These are phyloP conservation scores for Drosophila arawakana DNA, from an alignment of 1,140 invertebrate species.

Conservation along the genomic window DNA sequence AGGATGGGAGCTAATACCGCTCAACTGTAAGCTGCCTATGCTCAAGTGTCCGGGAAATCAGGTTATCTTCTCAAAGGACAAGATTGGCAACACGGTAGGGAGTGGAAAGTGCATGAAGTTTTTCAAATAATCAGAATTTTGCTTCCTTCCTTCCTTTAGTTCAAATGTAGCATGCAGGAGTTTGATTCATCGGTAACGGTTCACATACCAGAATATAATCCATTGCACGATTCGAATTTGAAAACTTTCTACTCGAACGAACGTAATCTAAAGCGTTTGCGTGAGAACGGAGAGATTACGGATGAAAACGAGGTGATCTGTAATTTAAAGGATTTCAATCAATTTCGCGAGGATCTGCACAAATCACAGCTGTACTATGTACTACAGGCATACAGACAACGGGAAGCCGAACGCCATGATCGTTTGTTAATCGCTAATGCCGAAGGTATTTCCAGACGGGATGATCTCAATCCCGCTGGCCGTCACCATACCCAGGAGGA, in stretches of 20 bases:
- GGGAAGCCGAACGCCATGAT: conserved; percentile 74
- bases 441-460: conserved; percentile 67
- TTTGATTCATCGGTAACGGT: conserved; percentile 65
- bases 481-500: conserved; percentile 63
- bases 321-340: conserved; percentile 80
- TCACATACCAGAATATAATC: conserved; percentile 75
- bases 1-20: conserved; percentile 78
- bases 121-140: too few relatives aligned
- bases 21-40: conserved; percentile 80
- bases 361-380: conserved; percentile 80
- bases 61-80: conserved; percentile 81
- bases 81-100: conserved; percentile 75
- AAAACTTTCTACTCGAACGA: conserved; percentile 76
- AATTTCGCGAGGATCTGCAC: conserved; percentile 77
- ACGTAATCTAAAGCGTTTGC: conserved; percentile 69
- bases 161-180: conserved; percentile 69
- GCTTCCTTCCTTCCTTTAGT: conserved; percentile 38
- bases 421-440: conserved; percentile 72
- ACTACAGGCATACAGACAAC: conserved; percentile 67
- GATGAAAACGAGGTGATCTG: conserved; percentile 80
- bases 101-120: not conserved
- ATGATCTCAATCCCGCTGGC: conserved; percentile 57
- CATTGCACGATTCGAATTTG: conserved; percentile 78
- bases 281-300: conserved; percentile 78
- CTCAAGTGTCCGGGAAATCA: conserved; percentile 78